phyloP scores from a whole-genome alignment of 2,113 vertebrate species.

The Otolemur garnettii region DNA sequence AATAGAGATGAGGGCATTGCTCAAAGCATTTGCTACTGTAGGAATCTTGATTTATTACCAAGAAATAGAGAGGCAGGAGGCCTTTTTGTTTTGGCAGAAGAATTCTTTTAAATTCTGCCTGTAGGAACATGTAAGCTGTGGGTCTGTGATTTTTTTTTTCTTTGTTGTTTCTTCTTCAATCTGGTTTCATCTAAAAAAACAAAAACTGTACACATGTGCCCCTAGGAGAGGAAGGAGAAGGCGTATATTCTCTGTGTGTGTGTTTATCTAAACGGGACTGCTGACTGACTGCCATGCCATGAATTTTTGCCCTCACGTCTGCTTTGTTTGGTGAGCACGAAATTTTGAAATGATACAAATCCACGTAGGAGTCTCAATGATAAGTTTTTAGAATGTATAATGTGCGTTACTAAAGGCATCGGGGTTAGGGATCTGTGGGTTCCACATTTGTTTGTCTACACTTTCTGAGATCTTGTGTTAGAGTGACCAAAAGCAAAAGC shows the following conservation, averaged over 20 bases:
- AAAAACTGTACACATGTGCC: neutral
- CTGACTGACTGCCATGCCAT: neutral
- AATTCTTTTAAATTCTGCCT: neutral
- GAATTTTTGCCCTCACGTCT: neutral
- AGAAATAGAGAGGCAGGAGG: neutral
- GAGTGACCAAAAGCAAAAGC: neutral
- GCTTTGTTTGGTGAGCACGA: neutral
- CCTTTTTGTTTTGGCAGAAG: neutral
- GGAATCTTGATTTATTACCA: neutral
- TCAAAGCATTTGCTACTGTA: neutral
- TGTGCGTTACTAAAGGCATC: neutral
- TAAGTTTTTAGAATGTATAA: neutral
- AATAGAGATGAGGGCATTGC: neutral
- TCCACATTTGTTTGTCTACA: neutral
- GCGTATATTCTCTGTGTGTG: neutral
- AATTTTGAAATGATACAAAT: too few relatives aligned
- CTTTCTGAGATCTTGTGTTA: conserved; percentile 8
- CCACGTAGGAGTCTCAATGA: neutral
- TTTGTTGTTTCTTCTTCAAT: neutral
- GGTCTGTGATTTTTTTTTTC: neutral
- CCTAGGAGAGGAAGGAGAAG: conserved; percentile 8
- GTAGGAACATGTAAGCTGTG: neutral
- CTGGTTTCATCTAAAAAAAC: neutral
- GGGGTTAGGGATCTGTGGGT: neutral
- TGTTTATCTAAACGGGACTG: neutral